phyloP scores from a whole-genome alignment of 2,113 vertebrate genomes.

The Neoarius graeffei region DNA sequence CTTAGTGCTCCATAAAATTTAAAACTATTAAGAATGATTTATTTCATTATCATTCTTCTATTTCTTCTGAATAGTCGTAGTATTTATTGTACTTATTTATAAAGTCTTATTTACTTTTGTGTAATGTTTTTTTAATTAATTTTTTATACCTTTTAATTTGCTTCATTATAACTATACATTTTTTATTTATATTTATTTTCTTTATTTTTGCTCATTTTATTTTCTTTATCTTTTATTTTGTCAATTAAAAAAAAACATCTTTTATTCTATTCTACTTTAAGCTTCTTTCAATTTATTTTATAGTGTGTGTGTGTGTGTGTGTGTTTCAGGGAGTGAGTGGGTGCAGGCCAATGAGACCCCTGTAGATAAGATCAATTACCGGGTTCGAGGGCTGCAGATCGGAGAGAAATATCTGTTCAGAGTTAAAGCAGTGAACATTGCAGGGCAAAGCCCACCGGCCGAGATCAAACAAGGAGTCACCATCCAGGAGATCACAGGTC shows the following conservation, averaged over 20 bases:
- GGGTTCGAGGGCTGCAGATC: constrained; percentile 78
- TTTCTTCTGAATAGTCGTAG: too few species aligned
- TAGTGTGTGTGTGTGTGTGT: constrained; percentile 12
- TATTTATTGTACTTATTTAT: background rate
- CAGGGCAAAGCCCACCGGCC: constrained; percentile 79
- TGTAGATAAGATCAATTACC: constrained; percentile 74
- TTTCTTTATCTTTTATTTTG: background rate
- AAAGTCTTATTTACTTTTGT: background rate
- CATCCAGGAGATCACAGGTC: constrained; percentile 84
- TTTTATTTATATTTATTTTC: background rate
- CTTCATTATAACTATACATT: background rate
- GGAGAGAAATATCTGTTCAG: constrained; percentile 85
- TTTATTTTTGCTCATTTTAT: background rate
- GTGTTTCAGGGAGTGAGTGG: constrained; percentile 79
- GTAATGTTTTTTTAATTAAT: background rate
- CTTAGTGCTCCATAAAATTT: too few species aligned
- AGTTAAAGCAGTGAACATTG: constrained; percentile 81
- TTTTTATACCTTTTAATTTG: background rate
- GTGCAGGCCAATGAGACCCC: constrained; percentile 71
- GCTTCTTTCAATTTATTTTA: too few species aligned
- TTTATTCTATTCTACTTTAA: background rate
- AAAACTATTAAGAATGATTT: too few species aligned
- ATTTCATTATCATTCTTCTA: too few species aligned
- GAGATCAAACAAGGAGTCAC: constrained; percentile 77
- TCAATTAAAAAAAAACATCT: background rate